Conservation (phyloP, 2,797 vertebrate species). For the Sebastes umbrosus region DNA sequence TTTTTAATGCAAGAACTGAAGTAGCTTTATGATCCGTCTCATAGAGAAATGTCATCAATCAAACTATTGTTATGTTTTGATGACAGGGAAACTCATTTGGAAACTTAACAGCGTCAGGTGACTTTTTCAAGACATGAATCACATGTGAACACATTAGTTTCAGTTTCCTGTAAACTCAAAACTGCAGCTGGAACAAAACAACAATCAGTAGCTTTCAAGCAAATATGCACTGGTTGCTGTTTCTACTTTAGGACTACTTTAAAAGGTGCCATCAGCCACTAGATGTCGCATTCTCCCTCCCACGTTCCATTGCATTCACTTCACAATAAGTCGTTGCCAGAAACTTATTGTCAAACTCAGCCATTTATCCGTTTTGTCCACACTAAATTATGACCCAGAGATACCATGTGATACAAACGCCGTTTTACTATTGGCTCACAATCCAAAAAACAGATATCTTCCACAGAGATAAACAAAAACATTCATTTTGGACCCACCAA, state of each 20-base stretch:
- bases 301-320: too few relatives aligned
- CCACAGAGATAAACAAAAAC: too few relatives aligned
- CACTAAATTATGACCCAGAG: too few relatives aligned
- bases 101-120: not conserved
- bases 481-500: too few relatives aligned
- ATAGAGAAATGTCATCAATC: not conserved
- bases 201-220: too few relatives aligned
- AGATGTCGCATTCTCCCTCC: too few relatives aligned
- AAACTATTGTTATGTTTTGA: not conserved
- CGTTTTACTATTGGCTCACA: rapidly evolving
- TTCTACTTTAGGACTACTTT: not conserved
- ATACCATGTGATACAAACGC: too few relatives aligned
- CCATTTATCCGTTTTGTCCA: too few relatives aligned
- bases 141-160: not conserved
- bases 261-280: too few relatives aligned
- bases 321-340: too few relatives aligned
- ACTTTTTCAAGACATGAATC: not conserved
- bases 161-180: not conserved
- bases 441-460: too few relatives aligned
- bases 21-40: not conserved
- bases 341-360: rapidly evolving
- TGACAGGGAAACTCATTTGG: not conserved
- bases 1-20: not conserved
- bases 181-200: not conserved
- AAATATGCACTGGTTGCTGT: not conserved